Evolutionary conservation across 2,888 invertebrate genomes (phyloP), one percentile per base, ranked within the genome.

Genomic region (Apocheima hispidaria): DNA sequence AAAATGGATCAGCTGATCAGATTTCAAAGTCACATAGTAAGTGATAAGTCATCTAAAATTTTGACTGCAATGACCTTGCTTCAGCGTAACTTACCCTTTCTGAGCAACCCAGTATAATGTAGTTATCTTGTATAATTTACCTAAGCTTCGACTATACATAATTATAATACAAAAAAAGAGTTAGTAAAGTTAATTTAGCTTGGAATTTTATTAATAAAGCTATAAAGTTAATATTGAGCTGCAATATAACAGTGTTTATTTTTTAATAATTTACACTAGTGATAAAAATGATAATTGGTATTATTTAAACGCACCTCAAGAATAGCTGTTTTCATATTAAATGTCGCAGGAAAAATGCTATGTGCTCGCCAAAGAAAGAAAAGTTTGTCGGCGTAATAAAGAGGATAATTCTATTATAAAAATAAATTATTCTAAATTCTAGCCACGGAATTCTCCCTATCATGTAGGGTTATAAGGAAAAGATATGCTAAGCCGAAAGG

Each of bases 131-230:
- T 21, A 21, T 2, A 40, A 40, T 21, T 40, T 21, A 20, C 2
- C 21, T 41, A 41, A 41, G 1, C n/a, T 21, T 21, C 4, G 12
- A 21, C 41, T 21, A 14, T n/a, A 43, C 3, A 43, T 23, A 23
- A 26, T 9, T 26, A 44, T 16, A 14, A 44, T 26, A 44, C n/a
- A 26, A 26, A n/a, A 21, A 7, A 38, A 18, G n/a, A 14, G 26
- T 43, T 41, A 21, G 23, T 41, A 21, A 23, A 9, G 23, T 44
- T n/a, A 44, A 26, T 26, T 26, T 40, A 49, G 26, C 40, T 41
- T 38, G 41, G 50, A 50, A 50, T 49, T 21, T 23, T 26, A 35
- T 35, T 50, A 50, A 50, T 50, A 50, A 50, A 50, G 50, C 36
- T 50, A 38, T 4, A 16, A 18, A 48, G 30, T 48, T 50, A 26